phyloP scores from a whole-genome alignment of 1,140 invertebrate genomes.

The Periplaneta americana region DNA sequence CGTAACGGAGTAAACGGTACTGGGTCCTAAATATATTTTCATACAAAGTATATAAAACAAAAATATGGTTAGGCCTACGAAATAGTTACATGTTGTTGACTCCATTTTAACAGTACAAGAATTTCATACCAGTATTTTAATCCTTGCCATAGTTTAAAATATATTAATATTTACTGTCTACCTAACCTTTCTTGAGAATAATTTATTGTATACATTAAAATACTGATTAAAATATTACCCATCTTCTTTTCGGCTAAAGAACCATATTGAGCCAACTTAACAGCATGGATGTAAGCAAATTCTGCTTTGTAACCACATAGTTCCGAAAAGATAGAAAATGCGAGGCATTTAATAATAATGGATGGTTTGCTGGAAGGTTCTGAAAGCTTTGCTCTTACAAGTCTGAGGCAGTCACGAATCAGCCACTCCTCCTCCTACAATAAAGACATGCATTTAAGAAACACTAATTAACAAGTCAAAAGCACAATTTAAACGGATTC shows the following conservation, averaged over 20 bases:
- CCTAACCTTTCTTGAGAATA: too few relatives aligned
- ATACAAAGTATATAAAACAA: too few relatives aligned
- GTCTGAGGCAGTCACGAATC: slow-evolving; percentile 1
- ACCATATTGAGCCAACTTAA: slow-evolving; percentile 10
- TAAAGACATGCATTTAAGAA: not conserved
- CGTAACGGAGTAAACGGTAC: too few relatives aligned
- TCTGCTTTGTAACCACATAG: slow-evolving; percentile 10
- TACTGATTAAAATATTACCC: slow-evolving; percentile 4
- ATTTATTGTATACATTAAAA: not conserved
- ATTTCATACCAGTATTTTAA: too few relatives aligned
- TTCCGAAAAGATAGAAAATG: slow-evolving; percentile 12
- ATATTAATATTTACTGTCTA: too few relatives aligned
- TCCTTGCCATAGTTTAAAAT: too few relatives aligned
- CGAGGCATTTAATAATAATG: slow-evolving; percentile 2
- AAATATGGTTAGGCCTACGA: too few relatives aligned
- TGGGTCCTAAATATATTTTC: too few relatives aligned
- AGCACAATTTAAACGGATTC: too few relatives aligned
- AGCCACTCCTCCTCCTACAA: slow-evolving; percentile 11
- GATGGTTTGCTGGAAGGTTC: slow-evolving; percentile 1
- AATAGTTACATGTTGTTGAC: too few relatives aligned
- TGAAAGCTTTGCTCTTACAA: slow-evolving; percentile 2
- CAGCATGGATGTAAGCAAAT: slow-evolving; percentile 15
- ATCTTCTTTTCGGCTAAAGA: slow-evolving; percentile 6
- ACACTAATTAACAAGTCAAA: not conserved
- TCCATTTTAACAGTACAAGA: too few relatives aligned